Evolutionary conservation across 2,797 vertebrate species (phyloP), one percentile per base, ranked within the genome.

Genomic region (Oreochromis grahami): DNA sequence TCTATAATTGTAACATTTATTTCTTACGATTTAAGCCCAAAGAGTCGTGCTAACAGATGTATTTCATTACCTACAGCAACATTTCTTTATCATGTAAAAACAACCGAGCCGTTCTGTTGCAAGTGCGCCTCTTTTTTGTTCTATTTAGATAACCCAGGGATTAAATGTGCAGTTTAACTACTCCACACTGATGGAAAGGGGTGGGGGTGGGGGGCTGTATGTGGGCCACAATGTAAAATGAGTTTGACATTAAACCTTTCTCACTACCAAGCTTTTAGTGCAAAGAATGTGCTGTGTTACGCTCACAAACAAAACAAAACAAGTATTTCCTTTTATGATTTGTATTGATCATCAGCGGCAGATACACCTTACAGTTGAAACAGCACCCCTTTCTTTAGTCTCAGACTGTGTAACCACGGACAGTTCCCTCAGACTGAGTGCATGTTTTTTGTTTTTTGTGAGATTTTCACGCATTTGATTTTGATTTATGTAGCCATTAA

Each of bases 401-500:
- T 48, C 19, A 5, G 6, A 45, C 38, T 52, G 32, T 38, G 12
- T 76, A 43, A 53, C 17, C 15, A 48, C 3, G 10, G 6, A 68
- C 63, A 72, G 68, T 48, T 72, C n/a, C n/a, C n/a, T n/a, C n/a
- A n/a, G n/a, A n/a, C n/a, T n/a, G n/a, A n/a, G n/a, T n/a, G n/a
- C n/a, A n/a, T n/a, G n/a, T n/a, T n/a, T n/a, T n/a, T n/a, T n/a
- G n/a, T n/a, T n/a, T n/a, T n/a, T n/a, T n/a, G n/a, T n/a, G n/a
- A n/a, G n/a, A n/a, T n/a, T n/a, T n/a, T n/a, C 58, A 55, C 7
- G 9, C 26, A 74, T 84, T 79, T 77, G 32, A 3, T 1, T 79
- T 63, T 87, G 79, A 92, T 90, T 88, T 79, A 90, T 79, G 65
- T 24, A 3, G n/a, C 77, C 43, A 68, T 89, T 86, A 84, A 84